Evolutionary conservation across 2,113 vertebrate species (phyloP), one percentile per base, ranked within the genome.

Genomic region (Pholis gunnellus): DNA sequence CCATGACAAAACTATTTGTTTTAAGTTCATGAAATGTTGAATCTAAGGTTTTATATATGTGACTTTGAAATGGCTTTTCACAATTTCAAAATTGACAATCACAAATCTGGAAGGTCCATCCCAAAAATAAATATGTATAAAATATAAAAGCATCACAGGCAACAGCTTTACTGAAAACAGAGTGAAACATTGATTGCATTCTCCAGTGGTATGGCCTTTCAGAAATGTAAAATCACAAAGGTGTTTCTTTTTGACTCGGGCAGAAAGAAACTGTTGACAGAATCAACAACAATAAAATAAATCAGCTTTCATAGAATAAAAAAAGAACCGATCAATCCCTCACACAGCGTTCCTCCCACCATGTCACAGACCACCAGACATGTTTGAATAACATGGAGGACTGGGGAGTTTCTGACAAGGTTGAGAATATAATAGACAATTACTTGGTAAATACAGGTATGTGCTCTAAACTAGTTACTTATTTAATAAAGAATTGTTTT

Each of bases 181-280:
- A 57, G 54, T 72, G 66, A 85, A 82, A 81, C 56, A 83, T 50
- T 74, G 70, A 90, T 81, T 78, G 59, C 36, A 74, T 67, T 79
- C 69, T 77, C 57, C 34, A 78, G 78, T 22, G 34, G 50, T 67
- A 65, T 72, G 85, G 60, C 83, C 57, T 86, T 85, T 89, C n/a
- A 80, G 70, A 91, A 86, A 89, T 85, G 79, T 87, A 78, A 88
- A 40, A 61, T 75, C 75, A 71, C 78, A 86, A 66, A 65, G 48
- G 72, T 76, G 52, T 48, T 88, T 84, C 18, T 42, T 50, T 83
- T 61, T 64, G 36, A 63, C 42, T 57, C 36, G 17, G 56, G 56
- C 25, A 63, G 14, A 72, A 78, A 56, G 40, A 76, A 82, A 75
- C 46, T 59, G 8, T 65, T 48, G 40, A 79, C 38, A 20, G 60